phyloP scores from a whole-genome alignment of 2,888 invertebrate species.

The Carpatolechia fugitivella region DNA sequence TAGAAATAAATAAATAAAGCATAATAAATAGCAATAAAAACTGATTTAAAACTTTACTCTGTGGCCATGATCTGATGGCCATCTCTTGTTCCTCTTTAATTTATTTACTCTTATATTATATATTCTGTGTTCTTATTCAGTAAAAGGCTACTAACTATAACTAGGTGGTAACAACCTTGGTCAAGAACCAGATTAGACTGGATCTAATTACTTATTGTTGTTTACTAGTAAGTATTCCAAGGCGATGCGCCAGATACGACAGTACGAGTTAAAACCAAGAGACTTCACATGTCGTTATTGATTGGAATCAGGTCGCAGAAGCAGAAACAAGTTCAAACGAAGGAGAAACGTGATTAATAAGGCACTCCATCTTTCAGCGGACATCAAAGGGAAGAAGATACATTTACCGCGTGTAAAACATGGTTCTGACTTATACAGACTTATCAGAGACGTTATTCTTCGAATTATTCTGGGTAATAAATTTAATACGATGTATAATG shows the following conservation, averaged over 20 bases:
- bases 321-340: neutral
- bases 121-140: too few species aligned
- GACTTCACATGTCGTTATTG: neutral
- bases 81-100: too few species aligned
- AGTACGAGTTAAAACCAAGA: neutral
- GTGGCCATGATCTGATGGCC: too few species aligned
- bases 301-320: neutral
- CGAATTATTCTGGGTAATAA: too few species aligned
- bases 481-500: too few species aligned
- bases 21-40: too few species aligned
- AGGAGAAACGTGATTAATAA: neutral
- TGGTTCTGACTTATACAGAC: too few species aligned
- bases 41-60: too few species aligned
- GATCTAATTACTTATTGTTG: neutral
- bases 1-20: too few species aligned
- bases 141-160: too few species aligned
- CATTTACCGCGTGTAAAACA: neutral
- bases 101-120: too few species aligned
- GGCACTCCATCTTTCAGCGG: neutral
- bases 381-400: neutral
- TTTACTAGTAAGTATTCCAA: neutral
- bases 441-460: too few species aligned
- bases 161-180: neutral
- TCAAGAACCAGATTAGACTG: neutral
- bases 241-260: neutral